Evolutionary conservation across 1,140 invertebrate species (phyloP).

Genomic region (Phymorhynchus buccinoides): DNA sequence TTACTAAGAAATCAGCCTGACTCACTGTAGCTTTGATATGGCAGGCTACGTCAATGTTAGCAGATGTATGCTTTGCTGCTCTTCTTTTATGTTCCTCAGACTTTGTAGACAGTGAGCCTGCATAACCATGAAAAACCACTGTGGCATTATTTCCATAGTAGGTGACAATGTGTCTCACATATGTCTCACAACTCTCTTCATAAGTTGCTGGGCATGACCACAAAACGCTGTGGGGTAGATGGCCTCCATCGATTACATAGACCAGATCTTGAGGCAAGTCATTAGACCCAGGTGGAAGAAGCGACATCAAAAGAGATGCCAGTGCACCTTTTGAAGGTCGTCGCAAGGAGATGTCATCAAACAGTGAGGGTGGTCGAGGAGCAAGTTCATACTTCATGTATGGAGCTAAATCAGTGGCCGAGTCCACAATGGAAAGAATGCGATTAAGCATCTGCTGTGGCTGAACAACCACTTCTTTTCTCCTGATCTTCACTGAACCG

Average conservation of each 20-base stretch:
- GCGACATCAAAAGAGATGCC: neutral
- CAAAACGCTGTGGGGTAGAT: neutral
- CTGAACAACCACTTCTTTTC: too few relatives aligned
- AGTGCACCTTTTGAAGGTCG: too few relatives aligned
- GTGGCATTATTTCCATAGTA: neutral
- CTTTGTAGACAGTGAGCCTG: neutral
- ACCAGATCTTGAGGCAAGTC: neutral
- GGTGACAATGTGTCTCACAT: neutral
- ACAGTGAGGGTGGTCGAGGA: neutral
- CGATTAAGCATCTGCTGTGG: too few relatives aligned
- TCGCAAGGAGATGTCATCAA: neutral
- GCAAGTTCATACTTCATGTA: neutral
- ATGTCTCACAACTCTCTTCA: neutral
- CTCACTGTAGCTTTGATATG: neutral
- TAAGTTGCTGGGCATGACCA: neutral
- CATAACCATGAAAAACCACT: constrained; percentile 6
- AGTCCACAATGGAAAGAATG: too few relatives aligned
- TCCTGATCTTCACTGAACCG: neutral
- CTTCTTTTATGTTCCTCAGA: neutral
- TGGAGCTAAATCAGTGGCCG: too few relatives aligned
- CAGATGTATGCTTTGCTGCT: neutral
- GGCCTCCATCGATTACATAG: neutral
- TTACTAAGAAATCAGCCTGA: neutral
- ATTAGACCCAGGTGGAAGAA: neutral
- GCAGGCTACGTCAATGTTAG: neutral